A percentile compares a stretch with the other conserved stretches of the same genome.
These are phyloP conservation scores for Drosophila mercatorum DNA, from an alignment of 2,888 invertebrate genomes.

Conservation along the genomic window DNA sequence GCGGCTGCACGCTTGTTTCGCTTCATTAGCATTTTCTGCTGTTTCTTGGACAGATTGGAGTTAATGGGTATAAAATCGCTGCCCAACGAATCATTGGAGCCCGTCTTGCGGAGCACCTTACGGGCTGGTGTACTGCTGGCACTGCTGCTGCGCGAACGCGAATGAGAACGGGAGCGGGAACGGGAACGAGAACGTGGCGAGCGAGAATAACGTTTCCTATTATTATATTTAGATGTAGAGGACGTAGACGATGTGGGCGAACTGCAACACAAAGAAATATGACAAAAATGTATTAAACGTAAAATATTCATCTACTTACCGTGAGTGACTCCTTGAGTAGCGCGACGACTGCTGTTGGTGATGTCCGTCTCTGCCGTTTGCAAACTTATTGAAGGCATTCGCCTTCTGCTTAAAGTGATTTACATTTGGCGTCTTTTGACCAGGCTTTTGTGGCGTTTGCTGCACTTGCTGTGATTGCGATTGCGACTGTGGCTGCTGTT, in stretches of 20 bases:
- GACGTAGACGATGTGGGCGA: constrained; percentile 71
- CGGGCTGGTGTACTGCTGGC: constrained; percentile 58
- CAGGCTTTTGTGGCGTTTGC: constrained; percentile 51
- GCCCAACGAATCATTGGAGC: constrained; percentile 84
- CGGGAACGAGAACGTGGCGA: constrained; percentile 60
- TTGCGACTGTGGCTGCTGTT: constrained; percentile 44
- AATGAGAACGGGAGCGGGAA: constrained; percentile 80
- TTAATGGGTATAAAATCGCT: constrained; percentile 80
- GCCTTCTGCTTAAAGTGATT: constrained; percentile 73
- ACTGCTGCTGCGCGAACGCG: constrained; percentile 80
- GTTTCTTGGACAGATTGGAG: constrained; percentile 76
- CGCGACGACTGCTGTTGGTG: constrained; percentile 77
- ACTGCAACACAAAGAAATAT: constrained; percentile 52
- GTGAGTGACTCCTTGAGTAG: constrained; percentile 83
- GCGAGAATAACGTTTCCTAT: constrained; percentile 68
- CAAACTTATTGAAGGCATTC: constrained; percentile 75
- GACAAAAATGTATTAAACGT: too few species aligned
- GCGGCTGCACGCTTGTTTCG: constrained; percentile 80
- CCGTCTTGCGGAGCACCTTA: constrained; percentile 64
- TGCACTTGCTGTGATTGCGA: constrained; percentile 28
- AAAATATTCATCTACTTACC: constrained; percentile 62
- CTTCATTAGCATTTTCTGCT: constrained; percentile 84
- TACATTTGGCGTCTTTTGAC: constrained; percentile 55
- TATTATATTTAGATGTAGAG: constrained; percentile 69
- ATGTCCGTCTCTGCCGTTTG: constrained; percentile 58